Evolutionary conservation across 2,888 invertebrate species (phyloP).

Genomic region (Tromatobia lineatoria): DNA sequence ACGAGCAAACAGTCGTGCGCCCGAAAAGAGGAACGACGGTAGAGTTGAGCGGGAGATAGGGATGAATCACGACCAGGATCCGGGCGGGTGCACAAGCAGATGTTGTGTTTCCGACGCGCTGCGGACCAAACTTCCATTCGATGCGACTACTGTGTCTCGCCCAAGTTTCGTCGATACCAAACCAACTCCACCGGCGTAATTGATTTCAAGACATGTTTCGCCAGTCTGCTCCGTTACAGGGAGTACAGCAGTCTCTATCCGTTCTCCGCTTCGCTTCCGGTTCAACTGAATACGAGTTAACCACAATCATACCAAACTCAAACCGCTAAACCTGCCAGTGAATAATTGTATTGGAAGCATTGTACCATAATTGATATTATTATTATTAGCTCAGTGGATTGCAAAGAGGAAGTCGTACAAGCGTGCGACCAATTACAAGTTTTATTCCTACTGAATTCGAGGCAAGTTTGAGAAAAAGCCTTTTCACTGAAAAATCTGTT

Average conservation of each 20-base stretch:
- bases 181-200: conserved; percentile 12
- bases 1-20: conserved; percentile 52
- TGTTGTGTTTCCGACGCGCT: conserved; percentile 42
- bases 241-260: not conserved
- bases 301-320: conserved; percentile 5
- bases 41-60: not conserved
- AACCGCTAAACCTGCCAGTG: not conserved
- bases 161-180: conserved; percentile 28
- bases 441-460: too few relatives aligned
- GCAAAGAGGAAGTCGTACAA: too few relatives aligned
- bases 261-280: not conserved
- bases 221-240: conserved; percentile 8
- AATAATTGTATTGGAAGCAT: not conserved
- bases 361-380: not conserved
- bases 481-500: too few relatives aligned
- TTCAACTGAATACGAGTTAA: conserved; percentile 6
- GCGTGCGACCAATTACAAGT: too few relatives aligned
- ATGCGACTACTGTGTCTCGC: conserved; percentile 27
- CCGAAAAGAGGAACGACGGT: not conserved
- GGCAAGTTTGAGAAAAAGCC: too few relatives aligned
- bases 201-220: conserved; percentile 36
- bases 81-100: conserved; percentile 35
- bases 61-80: not conserved
- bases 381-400: too few relatives aligned
- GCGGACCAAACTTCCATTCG: conserved; percentile 22